Evolutionary conservation across 2,113 vertebrate species (phyloP).

Genomic region (Phyllopteryx taeniolatus): DNA sequence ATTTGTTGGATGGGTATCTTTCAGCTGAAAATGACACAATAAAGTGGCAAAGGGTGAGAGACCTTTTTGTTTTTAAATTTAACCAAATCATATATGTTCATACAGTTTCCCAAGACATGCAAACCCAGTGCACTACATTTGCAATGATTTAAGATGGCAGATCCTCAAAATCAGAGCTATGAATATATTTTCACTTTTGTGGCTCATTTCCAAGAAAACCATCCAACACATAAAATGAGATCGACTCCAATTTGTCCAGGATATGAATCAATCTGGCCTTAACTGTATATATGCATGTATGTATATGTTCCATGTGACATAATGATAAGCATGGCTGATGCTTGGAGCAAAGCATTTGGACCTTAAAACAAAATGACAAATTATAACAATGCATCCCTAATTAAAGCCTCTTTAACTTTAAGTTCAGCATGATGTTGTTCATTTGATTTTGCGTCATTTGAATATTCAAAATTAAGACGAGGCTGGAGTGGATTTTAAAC

Average conservation of each 20-base stretch:
- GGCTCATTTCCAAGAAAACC: no score
- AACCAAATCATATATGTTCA: background rate
- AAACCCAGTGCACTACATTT: background rate
- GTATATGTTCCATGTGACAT: conserved; percentile 42
- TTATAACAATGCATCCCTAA: conserved; percentile 34
- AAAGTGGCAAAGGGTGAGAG: background rate
- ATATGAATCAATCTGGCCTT: conserved; percentile 1
- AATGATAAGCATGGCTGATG: conserved; percentile 36
- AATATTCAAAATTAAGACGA: background rate
- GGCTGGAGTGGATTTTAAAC: background rate
- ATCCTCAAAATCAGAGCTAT: no score
- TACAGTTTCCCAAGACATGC: background rate
- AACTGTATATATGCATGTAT: conserved; percentile 55
- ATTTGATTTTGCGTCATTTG: background rate
- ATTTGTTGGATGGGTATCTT: background rate
- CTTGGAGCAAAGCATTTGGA: conserved; percentile 40
- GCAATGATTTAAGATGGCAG: background rate
- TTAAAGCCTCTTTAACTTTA: background rate
- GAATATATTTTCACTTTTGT: no score
- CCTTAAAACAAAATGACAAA: conserved; percentile 32
- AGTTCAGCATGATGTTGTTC: background rate
- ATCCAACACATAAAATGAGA: no score
- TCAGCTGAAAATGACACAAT: background rate
- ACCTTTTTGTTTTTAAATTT: background rate
- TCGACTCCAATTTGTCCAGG: conserved; percentile 9